Conservation (phyloP, 1,140 invertebrate species). For the Venturia canescens region DNA sequence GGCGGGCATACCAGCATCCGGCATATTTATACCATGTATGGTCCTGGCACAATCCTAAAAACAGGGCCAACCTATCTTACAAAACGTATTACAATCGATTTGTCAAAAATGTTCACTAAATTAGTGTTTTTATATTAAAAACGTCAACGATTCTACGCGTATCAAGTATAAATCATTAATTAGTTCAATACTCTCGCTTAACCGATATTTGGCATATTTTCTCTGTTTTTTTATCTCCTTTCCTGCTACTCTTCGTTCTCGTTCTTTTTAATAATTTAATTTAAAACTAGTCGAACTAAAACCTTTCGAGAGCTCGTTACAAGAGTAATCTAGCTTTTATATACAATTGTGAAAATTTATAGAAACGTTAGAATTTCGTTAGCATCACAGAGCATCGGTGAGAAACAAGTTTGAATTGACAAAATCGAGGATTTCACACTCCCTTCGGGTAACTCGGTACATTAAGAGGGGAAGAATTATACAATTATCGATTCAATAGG, state of each 20-base stretch:
- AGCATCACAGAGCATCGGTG: constrained; percentile 42
- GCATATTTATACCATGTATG: constrained; percentile 22
- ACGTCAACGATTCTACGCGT: not conserved
- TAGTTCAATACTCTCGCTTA: constrained; percentile 3
- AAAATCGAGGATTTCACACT: constrained; percentile 18
- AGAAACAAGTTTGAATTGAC: constrained; percentile 32
- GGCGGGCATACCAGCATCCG: not conserved
- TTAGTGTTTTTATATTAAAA: not conserved
- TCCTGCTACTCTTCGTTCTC: not conserved
- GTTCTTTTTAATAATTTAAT: not conserved
- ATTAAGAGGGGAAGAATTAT: not conserved
- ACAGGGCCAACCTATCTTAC: constrained; percentile 6
- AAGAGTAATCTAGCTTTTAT: not conserved
- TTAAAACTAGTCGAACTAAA: not conserved
- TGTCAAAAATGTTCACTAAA: constrained; percentile 3
- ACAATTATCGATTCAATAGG: constrained; percentile 2
- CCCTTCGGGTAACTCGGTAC: not conserved
- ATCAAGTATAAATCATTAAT: not conserved
- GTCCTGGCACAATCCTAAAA: constrained; percentile 23
- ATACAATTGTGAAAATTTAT: constrained; percentile 29
- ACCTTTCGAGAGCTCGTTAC: not conserved
- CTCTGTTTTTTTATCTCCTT: constrained; percentile 9
- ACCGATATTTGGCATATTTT: constrained; percentile 24
- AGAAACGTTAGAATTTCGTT: constrained; percentile 41
- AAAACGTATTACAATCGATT: constrained; percentile 6